A percentile compares a stretch with the other conserved stretches of the same genome.
Conservation (phyloP, 2,888 invertebrate species). For the Lasioglossum zephyrum region DNA sequence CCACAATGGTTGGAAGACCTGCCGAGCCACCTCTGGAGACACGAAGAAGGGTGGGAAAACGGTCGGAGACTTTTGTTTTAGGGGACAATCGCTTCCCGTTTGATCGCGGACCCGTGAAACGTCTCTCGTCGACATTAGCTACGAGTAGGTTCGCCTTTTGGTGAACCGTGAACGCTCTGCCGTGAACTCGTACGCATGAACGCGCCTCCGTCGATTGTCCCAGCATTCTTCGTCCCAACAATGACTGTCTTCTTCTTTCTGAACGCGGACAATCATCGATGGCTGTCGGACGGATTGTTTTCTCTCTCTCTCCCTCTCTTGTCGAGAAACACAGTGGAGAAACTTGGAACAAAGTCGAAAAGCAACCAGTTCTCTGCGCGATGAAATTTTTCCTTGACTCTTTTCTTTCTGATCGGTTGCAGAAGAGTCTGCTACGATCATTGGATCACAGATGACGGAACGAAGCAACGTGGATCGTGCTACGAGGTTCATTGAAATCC, state of each 20-base stretch:
- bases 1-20: neutral
- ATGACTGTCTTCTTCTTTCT: neutral
- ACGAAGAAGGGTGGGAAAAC: neutral
- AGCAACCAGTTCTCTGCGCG: neutral
- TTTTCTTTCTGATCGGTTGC: neutral
- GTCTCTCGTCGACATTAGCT: neutral
- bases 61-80: neutral
- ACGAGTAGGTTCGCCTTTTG: neutral
- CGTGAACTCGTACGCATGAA: neutral
- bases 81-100: neutral
- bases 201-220: neutral
- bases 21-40: neutral
- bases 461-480: conserved; percentile 77
- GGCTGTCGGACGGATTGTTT: conserved; percentile 64
- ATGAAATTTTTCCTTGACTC: neutral
- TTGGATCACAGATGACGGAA: neutral
- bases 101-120: neutral
- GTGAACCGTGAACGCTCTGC: neutral
- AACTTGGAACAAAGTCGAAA: neutral
- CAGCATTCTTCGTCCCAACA: neutral
- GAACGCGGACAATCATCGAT: conserved; percentile 54
- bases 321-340: neutral
- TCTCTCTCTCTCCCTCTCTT: conserved; percentile 1
- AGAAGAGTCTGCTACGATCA: conserved; percentile 12
- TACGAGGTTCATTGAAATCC: conserved; percentile 90